Percentiles rank a stretch among this genome's conserved stretches.
These are phyloP conservation scores for Cardiocondyla obscurior DNA, from an alignment of 1,140 invertebrate species.

Conservation along the genomic window DNA sequence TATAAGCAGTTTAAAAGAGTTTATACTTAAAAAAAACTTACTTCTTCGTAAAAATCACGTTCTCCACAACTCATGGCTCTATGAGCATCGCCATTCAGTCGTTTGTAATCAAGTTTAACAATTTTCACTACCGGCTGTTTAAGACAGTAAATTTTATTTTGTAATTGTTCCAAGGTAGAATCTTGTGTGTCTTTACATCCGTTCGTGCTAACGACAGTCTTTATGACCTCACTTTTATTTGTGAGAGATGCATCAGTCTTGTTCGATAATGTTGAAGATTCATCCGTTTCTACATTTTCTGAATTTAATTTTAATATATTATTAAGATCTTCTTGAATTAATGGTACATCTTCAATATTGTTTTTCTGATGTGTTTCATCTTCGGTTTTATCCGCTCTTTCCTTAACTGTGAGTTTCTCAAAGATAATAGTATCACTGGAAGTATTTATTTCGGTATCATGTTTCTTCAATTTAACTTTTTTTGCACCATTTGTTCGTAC, in stretches of 20 bases:
- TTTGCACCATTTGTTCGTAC: slow-evolving; percentile 44
- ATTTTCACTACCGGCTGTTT: slow-evolving; percentile 44
- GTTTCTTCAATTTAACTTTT: slow-evolving; percentile 53
- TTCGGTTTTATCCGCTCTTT: slow-evolving; percentile 38
- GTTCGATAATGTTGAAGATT: not conserved
- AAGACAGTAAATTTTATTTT: not conserved
- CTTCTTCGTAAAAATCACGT: slow-evolving; percentile 79
- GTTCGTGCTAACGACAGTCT: not conserved
- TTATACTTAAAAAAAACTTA: slow-evolving; percentile 29
- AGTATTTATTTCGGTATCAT: slow-evolving; percentile 40
- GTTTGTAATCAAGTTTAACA: slow-evolving; percentile 72
- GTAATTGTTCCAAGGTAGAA: slow-evolving; percentile 6
- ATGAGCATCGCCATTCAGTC: slow-evolving; percentile 79
- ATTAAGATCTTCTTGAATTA: not conserved
- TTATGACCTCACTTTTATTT: not conserved
- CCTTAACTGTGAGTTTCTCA: slow-evolving; percentile 45
- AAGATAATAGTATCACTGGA: slow-evolving; percentile 4
- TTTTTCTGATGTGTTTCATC: slow-evolving; percentile 59
- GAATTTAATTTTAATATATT: slow-evolving; percentile 10
- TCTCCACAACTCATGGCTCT: slow-evolving; percentile 80
- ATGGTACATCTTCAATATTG: not conserved
- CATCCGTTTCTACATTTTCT: slow-evolving; percentile 29
- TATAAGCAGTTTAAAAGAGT: not conserved
- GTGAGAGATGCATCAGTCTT: not conserved
- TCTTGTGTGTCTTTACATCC: slow-evolving; percentile 47